These are phyloP conservation scores for Pseudorhiza aurosa DNA, from an alignment of 30 jellyfish, hydroid and myxozoan genomes.

Conservation along the genomic window DNA sequence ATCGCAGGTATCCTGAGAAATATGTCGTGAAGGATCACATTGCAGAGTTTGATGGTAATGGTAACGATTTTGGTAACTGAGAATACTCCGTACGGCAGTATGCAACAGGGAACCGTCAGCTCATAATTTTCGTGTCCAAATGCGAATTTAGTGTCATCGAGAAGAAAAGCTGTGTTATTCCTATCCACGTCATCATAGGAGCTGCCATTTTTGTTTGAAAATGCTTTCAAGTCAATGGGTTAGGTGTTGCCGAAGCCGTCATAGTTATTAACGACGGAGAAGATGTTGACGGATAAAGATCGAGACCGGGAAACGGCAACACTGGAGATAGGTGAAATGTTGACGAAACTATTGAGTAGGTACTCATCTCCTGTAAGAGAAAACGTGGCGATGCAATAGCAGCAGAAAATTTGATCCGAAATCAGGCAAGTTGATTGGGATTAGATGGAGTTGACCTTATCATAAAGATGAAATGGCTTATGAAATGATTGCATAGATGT, in stretches of 20 bases:
- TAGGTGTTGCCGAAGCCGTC: slow-evolving; percentile 42
- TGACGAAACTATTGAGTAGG: neutral
- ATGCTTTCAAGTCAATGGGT: slow-evolving; percentile 18
- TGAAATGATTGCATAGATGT: too few species aligned
- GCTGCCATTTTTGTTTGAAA: slow-evolving; percentile 9
- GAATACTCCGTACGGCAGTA: slow-evolving; percentile 32
- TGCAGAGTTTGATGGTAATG: too few species aligned
- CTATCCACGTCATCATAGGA: neutral
- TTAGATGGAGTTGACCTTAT: too few species aligned
- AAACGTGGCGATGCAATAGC: too few species aligned
- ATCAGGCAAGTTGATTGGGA: too few species aligned
- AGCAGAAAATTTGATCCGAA: too few species aligned
- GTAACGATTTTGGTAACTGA: too few species aligned
- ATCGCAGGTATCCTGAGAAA: too few species aligned
- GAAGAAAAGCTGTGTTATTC: slow-evolving; percentile 8
- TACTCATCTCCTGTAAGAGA: slow-evolving; percentile 21
- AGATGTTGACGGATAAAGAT: slow-evolving; percentile 3
- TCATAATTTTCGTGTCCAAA: slow-evolving; percentile 4
- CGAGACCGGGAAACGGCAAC: slow-evolving; percentile 11
- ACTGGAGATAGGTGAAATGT: neutral
- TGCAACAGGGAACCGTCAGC: slow-evolving; percentile 49
- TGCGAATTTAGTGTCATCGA: slow-evolving; percentile 3
- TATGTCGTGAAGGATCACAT: too few species aligned
- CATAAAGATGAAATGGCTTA: too few species aligned
- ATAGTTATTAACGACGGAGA: slow-evolving; percentile 23